A percentile compares a stretch with the other conserved stretches of the same genome.
These are phyloP conservation scores for Drosophila niveifrons DNA, from an alignment of 2,888 invertebrate species.

Conservation along the genomic window DNA sequence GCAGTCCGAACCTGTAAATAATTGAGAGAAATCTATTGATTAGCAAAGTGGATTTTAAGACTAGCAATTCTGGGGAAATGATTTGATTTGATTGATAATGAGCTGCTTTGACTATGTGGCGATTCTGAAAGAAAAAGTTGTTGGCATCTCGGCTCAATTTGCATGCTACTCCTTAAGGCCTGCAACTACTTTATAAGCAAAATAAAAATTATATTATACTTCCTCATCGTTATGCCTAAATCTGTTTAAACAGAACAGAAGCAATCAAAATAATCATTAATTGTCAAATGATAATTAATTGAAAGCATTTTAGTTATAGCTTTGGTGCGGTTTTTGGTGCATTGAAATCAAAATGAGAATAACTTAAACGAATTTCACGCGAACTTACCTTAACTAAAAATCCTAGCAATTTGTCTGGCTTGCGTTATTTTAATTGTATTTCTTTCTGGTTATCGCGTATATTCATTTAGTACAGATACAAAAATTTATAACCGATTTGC, in stretches of 20 bases:
- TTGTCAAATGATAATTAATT: conserved; percentile 28
- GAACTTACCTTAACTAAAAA: conserved; percentile 80
- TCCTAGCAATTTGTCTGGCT: conserved; percentile 65
- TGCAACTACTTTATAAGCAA: conserved; percentile 43
- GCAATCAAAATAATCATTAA: conserved; percentile 16
- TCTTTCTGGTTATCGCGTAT: conserved; percentile 33
- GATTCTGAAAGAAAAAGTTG: conserved; percentile 24
- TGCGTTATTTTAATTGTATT: conserved; percentile 38
- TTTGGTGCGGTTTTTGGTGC: conserved; percentile 77
- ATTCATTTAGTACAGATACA: conserved; percentile 35
- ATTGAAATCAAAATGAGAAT: conserved; percentile 49
- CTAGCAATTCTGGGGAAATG: conserved; percentile 31
- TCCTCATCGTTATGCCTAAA: conserved; percentile 18
- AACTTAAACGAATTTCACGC: conserved; percentile 67
- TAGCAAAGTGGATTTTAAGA: not conserved
- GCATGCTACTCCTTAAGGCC: conserved; percentile 31
- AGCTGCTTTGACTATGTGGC: conserved; percentile 40
- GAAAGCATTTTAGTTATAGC: conserved; percentile 48
- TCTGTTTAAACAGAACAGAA: conserved; percentile 3
- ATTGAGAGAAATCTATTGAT: conserved; percentile 30
- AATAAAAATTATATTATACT: conserved; percentile 38
- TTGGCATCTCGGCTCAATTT: conserved; percentile 17
- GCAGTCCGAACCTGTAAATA: conserved; percentile 74
- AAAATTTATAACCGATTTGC: conserved; percentile 51
- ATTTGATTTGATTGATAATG: conserved; percentile 42